Evolutionary conservation across 1,140 invertebrate genomes (phyloP), one percentile per base, ranked within the genome.

Genomic region (Eueides isabella): DNA sequence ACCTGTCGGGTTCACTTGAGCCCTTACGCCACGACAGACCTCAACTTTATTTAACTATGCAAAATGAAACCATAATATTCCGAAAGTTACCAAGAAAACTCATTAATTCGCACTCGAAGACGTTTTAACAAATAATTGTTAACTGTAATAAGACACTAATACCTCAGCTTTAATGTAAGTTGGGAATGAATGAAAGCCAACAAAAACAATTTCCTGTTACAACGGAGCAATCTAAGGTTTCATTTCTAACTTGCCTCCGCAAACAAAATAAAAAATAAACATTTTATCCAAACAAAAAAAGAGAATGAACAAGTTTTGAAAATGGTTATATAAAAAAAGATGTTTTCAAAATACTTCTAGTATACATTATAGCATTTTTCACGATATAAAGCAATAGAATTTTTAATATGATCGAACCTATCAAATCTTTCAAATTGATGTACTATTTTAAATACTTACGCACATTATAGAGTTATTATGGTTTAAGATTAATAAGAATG

Each of bases 101-200:
- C 48, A 12, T 55, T 55, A 55, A 55, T 55, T 55, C 48, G 11
- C 11, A 23, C 48, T 11, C 48, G 23, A 55, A 55, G 48, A 12
- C 48, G 11, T 55, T 26, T 23, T 26, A 55, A 11, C 23, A 5
- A 55, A 55, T 55, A 7, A 55, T 55, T 26, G 11, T 23, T 23
- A 55, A 55, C 9, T 55, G 48, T 55, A 55, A 55, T 55, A 55
- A 55, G 48, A 55, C 48, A 55, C 48, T 55, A 55, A 44, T 44
- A n/a, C 41, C 41, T 44, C n/a, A 55, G 48, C 23, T 26, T 55
- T 23, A 26, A 26, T 26, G 48, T 55, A 26, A 55, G 48, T 55
- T 55, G 23, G 48, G 9, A 55, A 23, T 55, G 9, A 55, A 55
- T 55, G 44, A 19, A 55, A 55, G 26, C 48, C 48, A 55, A 55